phyloP scores from a whole-genome alignment of 64 coral and sea anemone species.

The Dendrophyllia cribrosa region DNA sequence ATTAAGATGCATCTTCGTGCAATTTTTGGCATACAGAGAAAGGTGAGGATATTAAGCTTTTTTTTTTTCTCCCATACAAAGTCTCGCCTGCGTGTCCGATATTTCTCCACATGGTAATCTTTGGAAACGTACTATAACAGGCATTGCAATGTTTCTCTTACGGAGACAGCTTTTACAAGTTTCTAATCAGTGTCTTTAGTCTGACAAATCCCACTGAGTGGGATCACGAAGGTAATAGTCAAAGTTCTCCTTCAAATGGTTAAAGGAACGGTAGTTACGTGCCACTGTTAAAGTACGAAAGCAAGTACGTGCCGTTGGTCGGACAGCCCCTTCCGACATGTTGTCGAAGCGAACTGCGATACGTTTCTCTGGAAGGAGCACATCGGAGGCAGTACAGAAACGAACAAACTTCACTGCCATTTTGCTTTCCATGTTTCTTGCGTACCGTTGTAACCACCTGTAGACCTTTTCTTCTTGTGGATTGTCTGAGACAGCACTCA shows the following conservation, averaged over 20 bases:
- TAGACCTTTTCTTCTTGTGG: constrained; percentile 35
- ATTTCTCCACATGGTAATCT: too few species aligned
- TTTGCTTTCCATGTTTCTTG: neutral
- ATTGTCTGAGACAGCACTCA: neutral
- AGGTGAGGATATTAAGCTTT: too few species aligned
- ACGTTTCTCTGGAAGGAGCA: neutral
- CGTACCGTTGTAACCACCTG: neutral
- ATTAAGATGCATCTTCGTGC: too few species aligned
- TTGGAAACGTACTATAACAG: too few species aligned
- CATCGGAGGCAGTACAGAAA: neutral
- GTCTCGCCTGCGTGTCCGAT: too few species aligned
- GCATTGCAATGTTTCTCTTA: too few species aligned
- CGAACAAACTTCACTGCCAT: constrained; percentile 11
- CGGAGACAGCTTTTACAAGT: too few species aligned
- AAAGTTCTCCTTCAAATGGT: constrained; percentile 16
- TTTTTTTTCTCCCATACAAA: too few species aligned
- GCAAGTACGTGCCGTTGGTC: constrained; percentile 32
- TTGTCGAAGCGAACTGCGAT: constrained; percentile 1
- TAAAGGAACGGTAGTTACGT: constrained; percentile 34
- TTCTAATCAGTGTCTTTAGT: too few species aligned
- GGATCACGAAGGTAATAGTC: constrained; percentile 34
- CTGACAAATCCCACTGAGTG: constrained; percentile 38
- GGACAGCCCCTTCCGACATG: constrained; percentile 2
- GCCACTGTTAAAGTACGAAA: constrained; percentile 15
- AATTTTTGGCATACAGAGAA: too few species aligned